Evolutionary conservation across 2,888 invertebrate species (phyloP).

Genomic region (Andrena haemorrhoa): DNA sequence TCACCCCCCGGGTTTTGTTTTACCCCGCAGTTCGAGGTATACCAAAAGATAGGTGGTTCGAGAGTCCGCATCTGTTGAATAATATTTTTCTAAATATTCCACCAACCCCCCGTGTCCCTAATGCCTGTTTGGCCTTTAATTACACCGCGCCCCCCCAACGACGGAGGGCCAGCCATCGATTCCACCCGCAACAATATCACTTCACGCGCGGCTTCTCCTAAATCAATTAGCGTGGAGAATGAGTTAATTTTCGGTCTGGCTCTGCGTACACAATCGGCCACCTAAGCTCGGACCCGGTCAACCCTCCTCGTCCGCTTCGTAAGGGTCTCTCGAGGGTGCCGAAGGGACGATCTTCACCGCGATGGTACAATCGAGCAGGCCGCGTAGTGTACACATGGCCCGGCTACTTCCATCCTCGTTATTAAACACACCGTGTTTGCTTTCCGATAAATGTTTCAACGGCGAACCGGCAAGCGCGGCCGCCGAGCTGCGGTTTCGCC

Average conservation of each 20-base stretch:
- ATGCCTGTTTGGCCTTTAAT: slow-evolving; percentile 47
- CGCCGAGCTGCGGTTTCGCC: slow-evolving; percentile 56
- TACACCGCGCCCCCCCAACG: not conserved
- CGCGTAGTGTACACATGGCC: slow-evolving; percentile 52
- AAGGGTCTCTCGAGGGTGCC: slow-evolving; percentile 54
- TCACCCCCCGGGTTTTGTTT: not conserved
- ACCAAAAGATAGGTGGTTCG: not conserved
- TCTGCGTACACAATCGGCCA: slow-evolving; percentile 56
- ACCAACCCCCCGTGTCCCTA: slow-evolving; percentile 14
- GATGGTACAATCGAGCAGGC: slow-evolving; percentile 29
- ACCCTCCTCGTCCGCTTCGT: slow-evolving; percentile 42
- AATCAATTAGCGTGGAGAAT: slow-evolving; percentile 66
- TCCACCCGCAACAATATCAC: slow-evolving; percentile 55
- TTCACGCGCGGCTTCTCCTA: slow-evolving; percentile 57
- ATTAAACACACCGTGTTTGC: slow-evolving; percentile 70
- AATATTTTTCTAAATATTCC: slow-evolving; percentile 49
- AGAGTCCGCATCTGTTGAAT: slow-evolving; percentile 2
- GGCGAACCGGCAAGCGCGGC: slow-evolving; percentile 45
- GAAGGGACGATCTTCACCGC: slow-evolving; percentile 60
- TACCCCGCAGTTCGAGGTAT: not conserved
- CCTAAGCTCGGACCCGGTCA: slow-evolving; percentile 31
- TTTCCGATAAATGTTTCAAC: slow-evolving; percentile 70
- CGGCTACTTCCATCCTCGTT: slow-evolving; percentile 67
- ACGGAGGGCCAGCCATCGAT: slow-evolving; percentile 35
- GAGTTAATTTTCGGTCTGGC: slow-evolving; percentile 60